A percentile compares a stretch with the other conserved stretches of the same genome.
phyloP scores from a whole-genome alignment of 2,113 vertebrate species.

The human (Homo sapiens) region DNA sequence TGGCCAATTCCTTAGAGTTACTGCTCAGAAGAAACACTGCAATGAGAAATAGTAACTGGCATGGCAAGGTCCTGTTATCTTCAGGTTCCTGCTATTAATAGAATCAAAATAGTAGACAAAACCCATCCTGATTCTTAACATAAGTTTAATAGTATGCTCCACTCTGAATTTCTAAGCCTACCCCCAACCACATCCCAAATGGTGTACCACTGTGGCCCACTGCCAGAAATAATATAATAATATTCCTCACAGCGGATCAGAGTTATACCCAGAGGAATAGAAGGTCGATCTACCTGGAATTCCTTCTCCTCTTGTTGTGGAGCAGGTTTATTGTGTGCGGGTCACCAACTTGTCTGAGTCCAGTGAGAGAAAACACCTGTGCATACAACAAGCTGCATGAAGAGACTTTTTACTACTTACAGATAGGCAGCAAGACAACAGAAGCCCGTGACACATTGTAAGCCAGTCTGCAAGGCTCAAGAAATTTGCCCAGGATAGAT shows the following conservation, averaged over 20 bases:
- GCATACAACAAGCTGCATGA: background rate
- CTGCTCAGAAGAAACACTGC: background rate
- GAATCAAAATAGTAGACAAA: background rate
- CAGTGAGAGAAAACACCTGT: background rate
- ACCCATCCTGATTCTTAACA: background rate
- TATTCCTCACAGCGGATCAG: background rate
- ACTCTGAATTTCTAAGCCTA: background rate
- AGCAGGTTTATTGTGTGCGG: background rate
- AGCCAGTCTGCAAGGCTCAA: background rate
- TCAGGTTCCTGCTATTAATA: background rate
- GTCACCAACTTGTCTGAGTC: background rate
- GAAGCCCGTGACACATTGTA: background rate
- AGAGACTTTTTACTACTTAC: background rate
- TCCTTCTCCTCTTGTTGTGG: background rate
- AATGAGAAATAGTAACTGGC: background rate
- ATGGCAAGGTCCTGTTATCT: background rate
- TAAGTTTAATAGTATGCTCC: background rate
- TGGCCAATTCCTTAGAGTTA: background rate
- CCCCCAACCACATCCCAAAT: background rate
- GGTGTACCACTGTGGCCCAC: background rate
- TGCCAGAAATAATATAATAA: background rate
- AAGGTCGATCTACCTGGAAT: background rate
- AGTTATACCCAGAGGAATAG: background rate
- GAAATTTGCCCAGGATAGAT: background rate
- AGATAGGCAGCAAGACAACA: background rate